phyloP scores from a whole-genome alignment of 2,888 invertebrate species.

The Hirtodrosophila histrioides region DNA sequence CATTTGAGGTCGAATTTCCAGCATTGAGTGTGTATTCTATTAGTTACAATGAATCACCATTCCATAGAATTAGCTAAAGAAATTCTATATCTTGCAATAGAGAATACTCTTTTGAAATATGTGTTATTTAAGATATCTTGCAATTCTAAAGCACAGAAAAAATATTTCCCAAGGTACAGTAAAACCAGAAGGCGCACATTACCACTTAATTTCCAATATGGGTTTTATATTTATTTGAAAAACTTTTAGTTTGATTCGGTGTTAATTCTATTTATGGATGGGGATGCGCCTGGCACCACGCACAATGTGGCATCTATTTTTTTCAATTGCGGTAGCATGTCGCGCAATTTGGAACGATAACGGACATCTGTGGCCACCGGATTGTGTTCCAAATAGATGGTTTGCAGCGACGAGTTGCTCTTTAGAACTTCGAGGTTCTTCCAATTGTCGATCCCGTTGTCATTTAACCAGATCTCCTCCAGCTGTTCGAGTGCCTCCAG shows the following conservation, averaged over 20 bases:
- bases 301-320: conserved; percentile 98
- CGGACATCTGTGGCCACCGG: conserved; percentile 93
- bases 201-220: conserved; percentile 4
- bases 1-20: too few species aligned
- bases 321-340: conserved; percentile 91
- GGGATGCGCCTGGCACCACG: conserved; percentile 52
- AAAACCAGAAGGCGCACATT: background rate
- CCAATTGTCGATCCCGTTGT: conserved; percentile 95
- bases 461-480: conserved; percentile 98
- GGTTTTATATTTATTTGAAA: conserved; percentile 23
- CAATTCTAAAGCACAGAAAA: too few species aligned
- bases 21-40: too few species aligned
- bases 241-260: conserved; percentile 9
- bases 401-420: conserved; percentile 88
- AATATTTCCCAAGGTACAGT: too few species aligned
- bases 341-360: conserved; percentile 95
- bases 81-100: too few species aligned
- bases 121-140: too few species aligned
- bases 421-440: conserved; percentile 90
- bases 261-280: conserved; percentile 6
- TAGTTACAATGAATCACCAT: too few species aligned
- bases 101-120: too few species aligned
- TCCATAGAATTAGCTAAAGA: too few species aligned
- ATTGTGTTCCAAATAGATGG: conserved; percentile 97
- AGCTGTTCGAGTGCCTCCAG: conserved; percentile 90